Evolutionary conservation across 2,113 vertebrate genomes (phyloP).

Genomic region (Petromus typicus): DNA sequence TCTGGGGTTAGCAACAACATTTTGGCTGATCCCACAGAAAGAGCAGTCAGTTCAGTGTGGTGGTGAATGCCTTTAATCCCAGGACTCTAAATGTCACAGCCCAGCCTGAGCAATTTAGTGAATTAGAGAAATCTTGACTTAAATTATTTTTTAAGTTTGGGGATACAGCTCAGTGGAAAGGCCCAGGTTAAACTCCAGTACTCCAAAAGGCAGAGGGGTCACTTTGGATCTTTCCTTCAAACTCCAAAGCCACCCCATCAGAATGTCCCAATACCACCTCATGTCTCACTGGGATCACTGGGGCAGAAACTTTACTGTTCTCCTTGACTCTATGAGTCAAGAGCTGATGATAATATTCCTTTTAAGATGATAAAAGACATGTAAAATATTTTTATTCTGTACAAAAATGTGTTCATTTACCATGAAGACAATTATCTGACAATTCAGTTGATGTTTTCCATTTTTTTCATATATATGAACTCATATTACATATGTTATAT

Average conservation of each 20-base stretch:
- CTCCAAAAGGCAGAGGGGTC: background rate
- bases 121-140: background rate
- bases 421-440: background rate
- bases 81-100: background rate
- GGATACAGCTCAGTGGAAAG: background rate
- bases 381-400: background rate
- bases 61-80: background rate
- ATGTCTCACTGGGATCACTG: background rate
- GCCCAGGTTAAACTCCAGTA: background rate
- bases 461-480: background rate
- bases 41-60: background rate
- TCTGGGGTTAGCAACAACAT: background rate
- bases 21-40: background rate
- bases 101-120: background rate
- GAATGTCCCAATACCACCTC: background rate
- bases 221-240: background rate
- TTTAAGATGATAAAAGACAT: background rate
- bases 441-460: background rate
- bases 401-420: background rate
- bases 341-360: background rate
- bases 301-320: accelerated
- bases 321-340: background rate
- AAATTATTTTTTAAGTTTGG: background rate
- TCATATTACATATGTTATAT: background rate
- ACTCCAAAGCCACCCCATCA: background rate